These are phyloP conservation scores for Stichodactyla mertensii DNA, from an alignment of 64 coral and sea anemone genomes.

Conservation along the genomic window DNA sequence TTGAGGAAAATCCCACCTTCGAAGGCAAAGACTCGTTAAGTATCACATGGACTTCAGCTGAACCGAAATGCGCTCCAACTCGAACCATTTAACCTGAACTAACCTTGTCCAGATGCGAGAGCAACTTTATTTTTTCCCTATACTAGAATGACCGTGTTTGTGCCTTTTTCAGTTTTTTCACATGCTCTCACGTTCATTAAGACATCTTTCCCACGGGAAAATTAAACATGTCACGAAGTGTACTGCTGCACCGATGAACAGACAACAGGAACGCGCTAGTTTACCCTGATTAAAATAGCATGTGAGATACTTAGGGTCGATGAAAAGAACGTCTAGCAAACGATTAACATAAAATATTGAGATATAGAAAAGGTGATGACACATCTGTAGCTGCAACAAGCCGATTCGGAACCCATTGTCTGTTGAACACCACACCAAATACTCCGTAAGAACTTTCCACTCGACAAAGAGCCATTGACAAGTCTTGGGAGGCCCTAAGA, in stretches of 20 bases:
- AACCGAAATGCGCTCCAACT: background rate
- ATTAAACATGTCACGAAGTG: background rate
- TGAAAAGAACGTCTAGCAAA: constrained; percentile 12
- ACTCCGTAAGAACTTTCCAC: background rate
- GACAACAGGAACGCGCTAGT: background rate
- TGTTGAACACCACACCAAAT: background rate
- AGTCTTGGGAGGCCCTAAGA: no score
- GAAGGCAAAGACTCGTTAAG: background rate
- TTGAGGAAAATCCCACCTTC: no score
- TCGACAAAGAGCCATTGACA: background rate
- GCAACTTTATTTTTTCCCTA: background rate
- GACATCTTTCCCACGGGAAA: constrained; percentile 22
- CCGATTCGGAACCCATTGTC: background rate
- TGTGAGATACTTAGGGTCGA: constrained; percentile 2
- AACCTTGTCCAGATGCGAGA: background rate
- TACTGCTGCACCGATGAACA: background rate
- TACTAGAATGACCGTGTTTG: background rate
- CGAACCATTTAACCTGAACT: background rate
- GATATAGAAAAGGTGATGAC: background rate
- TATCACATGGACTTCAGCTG: background rate
- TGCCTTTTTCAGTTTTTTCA: background rate
- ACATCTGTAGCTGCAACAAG: background rate
- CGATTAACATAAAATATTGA: constrained; percentile 9
- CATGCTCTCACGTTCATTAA: background rate
- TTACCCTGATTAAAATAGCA: background rate